These are phyloP conservation scores for Drosophila yooni DNA, from an alignment of 2,888 invertebrate species.

Conservation along the genomic window DNA sequence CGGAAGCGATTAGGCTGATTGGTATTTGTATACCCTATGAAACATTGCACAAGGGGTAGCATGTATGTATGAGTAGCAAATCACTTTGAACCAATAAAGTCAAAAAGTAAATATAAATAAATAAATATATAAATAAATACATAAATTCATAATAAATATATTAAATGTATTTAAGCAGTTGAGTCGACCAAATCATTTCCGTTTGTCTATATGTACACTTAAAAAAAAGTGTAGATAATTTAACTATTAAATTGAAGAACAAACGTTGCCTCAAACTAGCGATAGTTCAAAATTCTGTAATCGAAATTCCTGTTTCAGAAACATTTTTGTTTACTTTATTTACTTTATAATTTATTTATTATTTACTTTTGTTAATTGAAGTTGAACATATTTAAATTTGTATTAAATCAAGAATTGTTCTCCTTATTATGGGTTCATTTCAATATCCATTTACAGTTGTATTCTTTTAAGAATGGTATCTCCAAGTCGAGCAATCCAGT, in stretches of 20 bases:
- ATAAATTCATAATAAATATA: background rate
- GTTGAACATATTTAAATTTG: too few relatives aligned
- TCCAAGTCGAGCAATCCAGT: background rate
- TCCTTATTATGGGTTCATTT: background rate
- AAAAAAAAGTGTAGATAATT: background rate
- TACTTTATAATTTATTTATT: too few relatives aligned
- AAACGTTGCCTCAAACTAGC: too few relatives aligned
- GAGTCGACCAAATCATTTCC: background rate
- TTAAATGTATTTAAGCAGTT: background rate
- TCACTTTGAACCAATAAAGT: background rate
- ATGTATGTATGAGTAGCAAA: background rate
- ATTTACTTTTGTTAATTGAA: too few relatives aligned
- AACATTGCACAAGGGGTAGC: background rate
- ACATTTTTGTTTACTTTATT: too few relatives aligned
- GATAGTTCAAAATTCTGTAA: background rate
- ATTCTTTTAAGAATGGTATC: background rate
- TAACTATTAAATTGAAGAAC: too few relatives aligned
- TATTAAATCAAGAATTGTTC: background rate
- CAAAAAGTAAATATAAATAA: background rate
- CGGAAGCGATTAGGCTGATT: constrained; percentile 82
- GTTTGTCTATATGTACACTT: background rate
- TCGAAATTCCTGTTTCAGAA: accelerated
- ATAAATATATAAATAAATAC: background rate
- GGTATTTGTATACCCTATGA: constrained; percentile 34
- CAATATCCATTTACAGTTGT: too few relatives aligned